These are phyloP conservation scores for Manis crassicaudata DNA, from an alignment of 2,797 vertebrate genomes.

Conservation along the genomic window DNA sequence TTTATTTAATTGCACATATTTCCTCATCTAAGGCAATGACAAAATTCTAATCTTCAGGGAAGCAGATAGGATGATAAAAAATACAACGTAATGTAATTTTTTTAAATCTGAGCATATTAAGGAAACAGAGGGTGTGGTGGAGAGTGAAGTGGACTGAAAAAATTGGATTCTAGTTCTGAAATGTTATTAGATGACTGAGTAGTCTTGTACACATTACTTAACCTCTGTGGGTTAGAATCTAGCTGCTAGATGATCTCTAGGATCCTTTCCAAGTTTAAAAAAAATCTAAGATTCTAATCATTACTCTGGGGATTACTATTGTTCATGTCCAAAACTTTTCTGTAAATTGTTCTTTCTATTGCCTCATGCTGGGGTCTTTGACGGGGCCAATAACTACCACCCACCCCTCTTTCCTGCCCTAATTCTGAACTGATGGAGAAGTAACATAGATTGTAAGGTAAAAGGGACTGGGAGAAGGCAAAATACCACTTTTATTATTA, in stretches of 20 bases:
- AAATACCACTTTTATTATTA: neutral
- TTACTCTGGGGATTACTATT: neutral
- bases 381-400: neutral
- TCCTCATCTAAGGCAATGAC: constrained; percentile 10
- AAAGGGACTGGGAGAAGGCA: neutral
- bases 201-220: neutral
- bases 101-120: constrained; percentile 16
- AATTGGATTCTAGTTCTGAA: constrained; percentile 40
- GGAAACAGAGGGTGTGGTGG: constrained; percentile 33
- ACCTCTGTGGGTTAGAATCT: neutral
- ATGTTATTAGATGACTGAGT: neutral
- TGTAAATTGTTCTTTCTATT: constrained; percentile 26
- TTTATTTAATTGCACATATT: constrained; percentile 30
- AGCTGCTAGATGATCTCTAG: neutral
- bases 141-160: neutral
- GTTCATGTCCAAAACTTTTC: neutral
- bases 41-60: constrained; percentile 34
- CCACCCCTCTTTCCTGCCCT: neutral
- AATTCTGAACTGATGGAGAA: neutral
- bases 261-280: neutral
- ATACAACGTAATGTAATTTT: neutral
- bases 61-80: constrained; percentile 36
- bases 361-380: neutral
- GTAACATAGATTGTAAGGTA: neutral
- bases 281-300: neutral